phyloP scores from a whole-genome alignment of 2,113 vertebrate species.

The Gadus macrocephalus region DNA sequence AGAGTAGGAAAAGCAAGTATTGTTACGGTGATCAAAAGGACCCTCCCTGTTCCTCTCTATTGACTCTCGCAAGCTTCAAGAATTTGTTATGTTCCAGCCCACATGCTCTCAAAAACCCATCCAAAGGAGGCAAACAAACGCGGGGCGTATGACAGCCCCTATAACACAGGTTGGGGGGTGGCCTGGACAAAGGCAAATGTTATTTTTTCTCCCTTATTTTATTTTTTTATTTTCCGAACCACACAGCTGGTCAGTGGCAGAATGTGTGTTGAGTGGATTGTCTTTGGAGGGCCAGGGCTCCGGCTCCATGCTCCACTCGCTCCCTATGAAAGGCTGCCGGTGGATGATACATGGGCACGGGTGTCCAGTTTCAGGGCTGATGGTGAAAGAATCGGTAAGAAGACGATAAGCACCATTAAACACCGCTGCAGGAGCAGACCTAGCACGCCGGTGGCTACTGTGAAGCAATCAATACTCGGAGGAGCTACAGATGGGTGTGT shows the following conservation, averaged over 20 bases:
- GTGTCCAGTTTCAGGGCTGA: slow-evolving; percentile 78
- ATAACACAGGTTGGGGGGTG: slow-evolving; percentile 39
- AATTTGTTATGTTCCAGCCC: slow-evolving; percentile 53
- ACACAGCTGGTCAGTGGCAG: slow-evolving; percentile 52
- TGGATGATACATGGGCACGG: slow-evolving; percentile 66
- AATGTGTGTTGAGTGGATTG: slow-evolving; percentile 31
- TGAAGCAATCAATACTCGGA: slow-evolving; percentile 21
- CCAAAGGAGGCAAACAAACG: slow-evolving; percentile 48
- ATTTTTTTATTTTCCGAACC: slow-evolving; percentile 15
- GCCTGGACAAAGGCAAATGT: slow-evolving; percentile 29
- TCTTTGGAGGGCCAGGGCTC: slow-evolving; percentile 59
- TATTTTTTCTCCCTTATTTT: neutral
- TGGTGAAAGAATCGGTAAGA: slow-evolving; percentile 57
- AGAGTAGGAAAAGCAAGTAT: too few species aligned
- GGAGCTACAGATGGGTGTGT: slow-evolving; percentile 38
- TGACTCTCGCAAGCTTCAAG: slow-evolving; percentile 43
- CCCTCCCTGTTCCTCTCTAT: slow-evolving; percentile 27
- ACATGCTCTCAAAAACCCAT: slow-evolving; percentile 51
- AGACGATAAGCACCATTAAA: slow-evolving; percentile 78
- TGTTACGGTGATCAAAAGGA: slow-evolving; percentile 11
- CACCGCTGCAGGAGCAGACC: slow-evolving; percentile 57
- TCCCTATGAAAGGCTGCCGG: slow-evolving; percentile 67
- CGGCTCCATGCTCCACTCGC: slow-evolving; percentile 68
- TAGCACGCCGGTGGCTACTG: neutral
- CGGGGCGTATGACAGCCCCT: slow-evolving; percentile 51